Evolutionary conservation across 2,113 vertebrate species (phyloP).

Genomic region (Pelvicachromis taeniatus): DNA sequence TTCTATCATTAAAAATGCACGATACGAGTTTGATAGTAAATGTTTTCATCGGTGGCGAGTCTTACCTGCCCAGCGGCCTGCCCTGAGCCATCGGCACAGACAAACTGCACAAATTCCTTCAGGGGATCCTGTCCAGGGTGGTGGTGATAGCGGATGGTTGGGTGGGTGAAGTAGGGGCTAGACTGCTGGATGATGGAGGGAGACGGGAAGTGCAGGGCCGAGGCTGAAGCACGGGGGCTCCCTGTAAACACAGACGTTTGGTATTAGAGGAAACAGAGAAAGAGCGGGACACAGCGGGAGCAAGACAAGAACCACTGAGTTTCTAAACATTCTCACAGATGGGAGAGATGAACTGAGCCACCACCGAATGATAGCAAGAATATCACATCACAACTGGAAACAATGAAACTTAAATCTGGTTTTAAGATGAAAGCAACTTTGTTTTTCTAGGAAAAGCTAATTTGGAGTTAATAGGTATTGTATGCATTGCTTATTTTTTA

Average conservation of each 20-base stretch:
- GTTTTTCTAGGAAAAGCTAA: slow-evolving; percentile 7
- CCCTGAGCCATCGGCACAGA: slow-evolving; percentile 91
- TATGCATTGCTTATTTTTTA: slow-evolving; percentile 12
- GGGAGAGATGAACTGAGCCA: background rate
- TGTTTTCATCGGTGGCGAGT: background rate
- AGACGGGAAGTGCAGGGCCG: slow-evolving; percentile 94
- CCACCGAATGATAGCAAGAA: background rate
- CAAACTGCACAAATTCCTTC: slow-evolving; percentile 95
- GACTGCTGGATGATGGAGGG: slow-evolving; percentile 98
- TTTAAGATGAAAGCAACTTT: background rate
- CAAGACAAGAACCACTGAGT: background rate
- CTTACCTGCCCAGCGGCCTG: slow-evolving; percentile 90
- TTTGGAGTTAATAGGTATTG: background rate
- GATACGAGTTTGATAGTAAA: background rate
- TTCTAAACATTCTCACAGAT: background rate
- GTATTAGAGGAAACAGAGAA: slow-evolving; percentile 2
- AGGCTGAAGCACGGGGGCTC: slow-evolving; percentile 91
- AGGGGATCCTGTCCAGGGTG: slow-evolving; percentile 90
- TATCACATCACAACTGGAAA: background rate
- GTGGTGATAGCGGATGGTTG: slow-evolving; percentile 97
- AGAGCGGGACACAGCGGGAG: background rate
- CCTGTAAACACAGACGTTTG: slow-evolving; percentile 68
- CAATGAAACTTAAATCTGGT: background rate
- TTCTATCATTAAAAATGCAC: background rate
- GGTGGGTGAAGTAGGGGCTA: slow-evolving; percentile 94